Evolutionary conservation across 2,888 invertebrate genomes (phyloP).

Genomic region (Eilema sororculum): DNA sequence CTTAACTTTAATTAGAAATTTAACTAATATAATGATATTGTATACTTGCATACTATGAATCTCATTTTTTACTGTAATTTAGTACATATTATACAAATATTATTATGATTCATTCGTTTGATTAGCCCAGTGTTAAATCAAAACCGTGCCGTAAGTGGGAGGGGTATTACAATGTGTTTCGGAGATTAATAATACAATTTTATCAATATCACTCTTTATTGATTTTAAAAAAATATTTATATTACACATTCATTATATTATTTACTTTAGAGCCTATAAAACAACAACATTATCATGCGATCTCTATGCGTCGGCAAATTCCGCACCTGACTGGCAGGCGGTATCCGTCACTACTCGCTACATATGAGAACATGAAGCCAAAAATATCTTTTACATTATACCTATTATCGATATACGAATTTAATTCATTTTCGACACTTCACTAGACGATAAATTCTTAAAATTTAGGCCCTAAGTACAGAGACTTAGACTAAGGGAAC

Average conservation of each 20-base stretch:
- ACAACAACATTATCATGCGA: slow-evolving; percentile 76
- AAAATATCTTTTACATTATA: slow-evolving; percentile 76
- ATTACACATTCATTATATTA: slow-evolving; percentile 83
- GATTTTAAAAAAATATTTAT: slow-evolving; percentile 87
- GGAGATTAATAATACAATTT: slow-evolving; percentile 52
- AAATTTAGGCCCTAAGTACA: slow-evolving; percentile 80
- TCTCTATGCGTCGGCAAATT: slow-evolving; percentile 64
- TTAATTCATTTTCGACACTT: slow-evolving; percentile 65
- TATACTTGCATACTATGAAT: slow-evolving; percentile 40
- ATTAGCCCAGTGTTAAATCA: slow-evolving; percentile 4
- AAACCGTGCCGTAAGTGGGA: neutral
- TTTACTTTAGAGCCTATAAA: slow-evolving; percentile 78
- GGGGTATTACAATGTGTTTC: neutral
- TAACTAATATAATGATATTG: slow-evolving; percentile 31
- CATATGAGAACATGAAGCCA: slow-evolving; percentile 74
- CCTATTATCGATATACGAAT: slow-evolving; percentile 68
- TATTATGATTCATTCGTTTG: slow-evolving; percentile 32
- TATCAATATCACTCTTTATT: slow-evolving; percentile 86
- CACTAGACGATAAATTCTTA: slow-evolving; percentile 65
- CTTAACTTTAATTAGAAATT: slow-evolving; percentile 9
- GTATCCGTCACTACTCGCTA: slow-evolving; percentile 56
- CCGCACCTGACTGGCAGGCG: slow-evolving; percentile 45
- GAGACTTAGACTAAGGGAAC: slow-evolving; percentile 69
- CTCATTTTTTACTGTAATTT: slow-evolving; percentile 52
- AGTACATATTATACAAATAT: slow-evolving; percentile 39